These are phyloP conservation scores for Heliconius ismenius DNA, from an alignment of 2,888 invertebrate genomes.

Conservation along the genomic window DNA sequence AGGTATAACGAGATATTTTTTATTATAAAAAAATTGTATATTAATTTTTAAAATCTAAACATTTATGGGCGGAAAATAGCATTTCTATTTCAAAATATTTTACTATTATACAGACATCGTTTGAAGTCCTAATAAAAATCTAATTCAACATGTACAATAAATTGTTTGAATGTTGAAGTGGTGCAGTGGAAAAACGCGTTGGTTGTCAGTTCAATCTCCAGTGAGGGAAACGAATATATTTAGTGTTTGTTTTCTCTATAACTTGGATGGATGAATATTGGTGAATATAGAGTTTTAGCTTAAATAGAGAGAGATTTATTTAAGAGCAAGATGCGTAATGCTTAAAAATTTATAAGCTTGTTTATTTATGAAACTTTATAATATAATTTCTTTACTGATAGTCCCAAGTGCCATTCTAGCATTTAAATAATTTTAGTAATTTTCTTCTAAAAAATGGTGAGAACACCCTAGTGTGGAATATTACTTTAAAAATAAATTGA, in stretches of 20 bases:
- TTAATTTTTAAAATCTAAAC: slow-evolving; percentile 1
- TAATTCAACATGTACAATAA: background rate
- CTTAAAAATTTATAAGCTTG: too few species aligned
- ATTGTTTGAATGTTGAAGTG: background rate
- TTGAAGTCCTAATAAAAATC: slow-evolving; percentile 19
- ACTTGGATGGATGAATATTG: too few species aligned
- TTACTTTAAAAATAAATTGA: too few species aligned
- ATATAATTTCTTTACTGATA: too few species aligned
- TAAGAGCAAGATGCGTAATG: too few species aligned
- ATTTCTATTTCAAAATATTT: slow-evolving; percentile 15
- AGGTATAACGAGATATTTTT: slow-evolving; percentile 16
- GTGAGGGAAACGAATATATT: background rate
- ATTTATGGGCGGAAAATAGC: slow-evolving; percentile 12
- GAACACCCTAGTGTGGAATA: too few species aligned
- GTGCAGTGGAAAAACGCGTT: background rate
- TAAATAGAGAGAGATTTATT: too few species aligned
- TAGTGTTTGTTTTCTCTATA: background rate
- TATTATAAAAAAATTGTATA: background rate
- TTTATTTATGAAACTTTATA: too few species aligned
- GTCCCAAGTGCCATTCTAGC: too few species aligned
- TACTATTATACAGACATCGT: slow-evolving; percentile 15
- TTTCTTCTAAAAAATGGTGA: too few species aligned
- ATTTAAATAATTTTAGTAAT: too few species aligned
- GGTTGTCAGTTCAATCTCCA: background rate
- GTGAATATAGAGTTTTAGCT: too few species aligned